Conservation (phyloP, 1,140 invertebrate species). For the Zaprionus ghesquierei region DNA sequence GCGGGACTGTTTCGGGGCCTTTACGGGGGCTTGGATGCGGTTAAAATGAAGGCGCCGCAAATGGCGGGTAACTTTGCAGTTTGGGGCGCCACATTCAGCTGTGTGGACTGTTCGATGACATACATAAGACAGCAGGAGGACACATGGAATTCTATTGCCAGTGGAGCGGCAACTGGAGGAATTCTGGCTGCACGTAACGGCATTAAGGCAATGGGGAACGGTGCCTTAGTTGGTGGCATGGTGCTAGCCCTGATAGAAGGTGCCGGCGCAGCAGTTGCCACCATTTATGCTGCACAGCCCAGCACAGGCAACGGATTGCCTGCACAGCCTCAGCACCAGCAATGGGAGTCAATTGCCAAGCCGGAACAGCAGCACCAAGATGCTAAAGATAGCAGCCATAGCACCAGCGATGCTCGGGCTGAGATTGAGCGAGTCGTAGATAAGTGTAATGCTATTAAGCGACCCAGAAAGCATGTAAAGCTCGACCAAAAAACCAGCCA, state of each 20-base stretch:
- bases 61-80: slow-evolving; percentile 67
- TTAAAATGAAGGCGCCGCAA: slow-evolving; percentile 59
- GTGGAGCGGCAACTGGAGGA: slow-evolving; percentile 61
- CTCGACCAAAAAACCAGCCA: background rate
- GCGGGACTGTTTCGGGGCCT: slow-evolving; percentile 48
- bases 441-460: slow-evolving; percentile 35
- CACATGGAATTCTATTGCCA: slow-evolving; percentile 66
- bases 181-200: slow-evolving; percentile 63
- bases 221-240: slow-evolving; percentile 60
- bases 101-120: slow-evolving; percentile 63
- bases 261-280: slow-evolving; percentile 57
- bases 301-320: background rate
- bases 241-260: slow-evolving; percentile 65
- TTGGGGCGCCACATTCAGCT: slow-evolving; percentile 67
- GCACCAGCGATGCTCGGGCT: slow-evolving; percentile 5
- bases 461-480: background rate
- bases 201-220: slow-evolving; percentile 66
- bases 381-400: background rate
- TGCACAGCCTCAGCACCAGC: slow-evolving; percentile 11
- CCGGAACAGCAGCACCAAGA: background rate
- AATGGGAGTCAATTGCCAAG: slow-evolving; percentile 50
- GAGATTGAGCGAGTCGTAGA: slow-evolving; percentile 50
- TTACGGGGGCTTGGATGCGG: slow-evolving; percentile 54
- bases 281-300: slow-evolving; percentile 53
- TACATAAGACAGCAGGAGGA: slow-evolving; percentile 56